Conservation (phyloP, 2,797 vertebrate species). For the Anguilla marmorata region DNA sequence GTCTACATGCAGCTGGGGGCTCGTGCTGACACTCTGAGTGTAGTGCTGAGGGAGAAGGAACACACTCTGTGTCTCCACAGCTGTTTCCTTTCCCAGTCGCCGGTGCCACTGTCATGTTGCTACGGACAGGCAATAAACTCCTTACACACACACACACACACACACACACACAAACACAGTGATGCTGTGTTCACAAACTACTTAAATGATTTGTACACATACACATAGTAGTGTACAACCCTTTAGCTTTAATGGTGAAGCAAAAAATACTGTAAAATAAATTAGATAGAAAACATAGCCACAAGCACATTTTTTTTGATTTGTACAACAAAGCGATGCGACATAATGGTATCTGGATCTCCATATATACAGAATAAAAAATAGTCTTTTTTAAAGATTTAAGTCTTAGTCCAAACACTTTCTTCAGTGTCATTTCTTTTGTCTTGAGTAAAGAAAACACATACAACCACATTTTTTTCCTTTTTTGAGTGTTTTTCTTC, state of each 20-base stretch:
- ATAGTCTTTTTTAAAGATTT: conserved; percentile 72
- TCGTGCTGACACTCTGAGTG: neutral
- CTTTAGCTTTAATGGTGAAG: conserved; percentile 80
- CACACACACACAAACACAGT: neutral
- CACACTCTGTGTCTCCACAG: neutral
- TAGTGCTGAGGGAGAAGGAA: neutral
- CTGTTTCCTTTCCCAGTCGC: neutral
- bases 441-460: conserved; percentile 60
- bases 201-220: conserved; percentile 35
- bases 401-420: conserved; percentile 69
- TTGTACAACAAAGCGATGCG: conserved; percentile 81
- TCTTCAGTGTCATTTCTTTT: conserved; percentile 69
- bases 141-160: neutral
- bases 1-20: neutral
- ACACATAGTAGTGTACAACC: conserved; percentile 65
- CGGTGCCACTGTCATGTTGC: conserved; percentile 7
- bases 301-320: conserved; percentile 80
- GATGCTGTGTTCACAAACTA: neutral
- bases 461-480: conserved; percentile 53
- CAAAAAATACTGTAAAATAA: conserved; percentile 85
- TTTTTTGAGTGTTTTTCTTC: conserved; percentile 44
- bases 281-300: conserved; percentile 83
- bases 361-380: conserved; percentile 77
- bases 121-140: neutral
- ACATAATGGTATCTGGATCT: conserved; percentile 67